phyloP scores from a whole-genome alignment of 1,140 invertebrate species.

The Trypoxylus dichotomus region DNA sequence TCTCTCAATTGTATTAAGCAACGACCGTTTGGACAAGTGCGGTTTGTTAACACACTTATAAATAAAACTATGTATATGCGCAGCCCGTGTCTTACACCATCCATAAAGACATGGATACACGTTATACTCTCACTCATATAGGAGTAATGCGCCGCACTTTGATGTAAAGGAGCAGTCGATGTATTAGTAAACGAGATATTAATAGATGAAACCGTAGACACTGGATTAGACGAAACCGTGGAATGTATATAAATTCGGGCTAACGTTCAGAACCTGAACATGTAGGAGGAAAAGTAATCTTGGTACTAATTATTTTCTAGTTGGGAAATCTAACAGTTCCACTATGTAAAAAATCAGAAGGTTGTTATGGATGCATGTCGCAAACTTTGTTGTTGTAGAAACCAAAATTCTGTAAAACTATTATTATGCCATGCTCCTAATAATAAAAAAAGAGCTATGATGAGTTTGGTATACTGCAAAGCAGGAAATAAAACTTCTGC shows the following conservation, averaged over 20 bases:
- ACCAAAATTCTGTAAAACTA: too few species aligned
- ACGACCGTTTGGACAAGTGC: slow-evolving; percentile 15
- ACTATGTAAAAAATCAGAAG: too few species aligned
- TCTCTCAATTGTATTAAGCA: slow-evolving; percentile 25
- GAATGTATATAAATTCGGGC: neutral
- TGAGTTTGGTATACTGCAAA: too few species aligned
- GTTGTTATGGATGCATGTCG: too few species aligned
- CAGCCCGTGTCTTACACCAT: neutral
- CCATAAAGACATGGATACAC: neutral
- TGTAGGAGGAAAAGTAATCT: neutral
- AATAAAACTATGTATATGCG: slow-evolving; percentile 13
- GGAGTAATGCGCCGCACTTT: neutral
- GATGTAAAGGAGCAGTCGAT: neutral
- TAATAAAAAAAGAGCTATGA: too few species aligned
- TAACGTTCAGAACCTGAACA: neutral
- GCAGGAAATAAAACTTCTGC: too few species aligned
- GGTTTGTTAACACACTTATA: slow-evolving; percentile 24
- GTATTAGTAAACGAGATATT: slow-evolving; percentile 4
- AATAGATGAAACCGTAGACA: slow-evolving; percentile 1
- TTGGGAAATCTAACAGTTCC: neutral
- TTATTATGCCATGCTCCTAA: too few species aligned
- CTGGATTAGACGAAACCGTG: neutral
- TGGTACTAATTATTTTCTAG: neutral
- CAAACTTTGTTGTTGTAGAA: too few species aligned
- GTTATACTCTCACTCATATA: neutral